Evolutionary conservation across 1,140 invertebrate species (phyloP), one percentile per base, ranked within the genome.

Genomic region (Andrena cerasifolii): DNA sequence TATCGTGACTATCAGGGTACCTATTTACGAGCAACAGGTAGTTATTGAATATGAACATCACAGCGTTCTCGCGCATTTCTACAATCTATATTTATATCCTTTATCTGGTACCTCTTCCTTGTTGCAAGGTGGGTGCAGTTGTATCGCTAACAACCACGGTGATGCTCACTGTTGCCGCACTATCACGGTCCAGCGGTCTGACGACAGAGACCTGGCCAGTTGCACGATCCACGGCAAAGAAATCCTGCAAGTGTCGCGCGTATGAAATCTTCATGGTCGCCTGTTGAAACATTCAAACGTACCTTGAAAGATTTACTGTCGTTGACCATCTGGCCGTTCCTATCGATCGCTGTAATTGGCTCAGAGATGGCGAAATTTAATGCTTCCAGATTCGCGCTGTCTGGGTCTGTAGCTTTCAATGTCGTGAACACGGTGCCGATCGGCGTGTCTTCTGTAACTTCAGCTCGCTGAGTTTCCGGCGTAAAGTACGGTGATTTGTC

Each of bases 401-500:
- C 98, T 0, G 96, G 96, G 93, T 98, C 98, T 36, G 95, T 92
- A 0, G 97, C 97, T 59, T 95, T 93, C 21, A 98, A 87, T 2
- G 93, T 95, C 58, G 97, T 94, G 14, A 99, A 95, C 43, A 95
- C 90, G 6, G 95, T 96, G 1, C 96, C 97, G 1, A 96, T 90
- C 1, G 94, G 91, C 0, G 95, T 96, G 90, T 98, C 96, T 88
- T 97, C 96, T 2, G 96, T 95, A 2, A 97, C 96, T 88, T 97
- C 96, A 0, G 96, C 96, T 82, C 96, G 94, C 89, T 98, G 97
- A 2, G 95, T 96, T 49, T 94, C 90, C 0, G 98, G 98, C 3
- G 94, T 94, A 88, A 99, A 98, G 86, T 95, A 95, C 0, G 98
- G 98, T 78, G 95, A 94, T 90, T 98, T 98, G 88, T 98, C 96